Evolutionary conservation across 2,888 invertebrate genomes (phyloP).

Genomic region (Melangyna quadrimaculata): DNA sequence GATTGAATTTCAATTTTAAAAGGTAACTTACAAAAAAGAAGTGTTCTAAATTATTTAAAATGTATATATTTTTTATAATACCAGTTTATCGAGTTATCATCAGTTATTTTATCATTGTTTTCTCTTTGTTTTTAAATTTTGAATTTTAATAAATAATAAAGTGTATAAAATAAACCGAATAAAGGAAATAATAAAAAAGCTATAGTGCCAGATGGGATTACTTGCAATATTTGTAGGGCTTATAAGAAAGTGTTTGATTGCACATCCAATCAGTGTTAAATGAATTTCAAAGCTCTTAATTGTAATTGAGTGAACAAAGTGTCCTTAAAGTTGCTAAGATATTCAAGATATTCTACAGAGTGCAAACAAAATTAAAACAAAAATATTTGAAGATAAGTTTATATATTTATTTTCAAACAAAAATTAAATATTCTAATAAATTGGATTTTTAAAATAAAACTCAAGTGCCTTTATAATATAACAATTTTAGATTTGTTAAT

Average conservation of each 20-base stretch:
- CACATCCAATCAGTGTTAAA: background rate
- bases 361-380: background rate
- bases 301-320: background rate
- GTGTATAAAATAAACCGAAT: background rate
- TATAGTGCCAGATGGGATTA: background rate
- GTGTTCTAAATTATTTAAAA: background rate
- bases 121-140: background rate
- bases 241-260: background rate
- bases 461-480: no score
- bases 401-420: background rate
- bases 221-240: background rate
- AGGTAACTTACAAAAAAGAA: constrained; percentile 4
- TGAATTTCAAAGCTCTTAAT: background rate
- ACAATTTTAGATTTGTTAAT: no score
- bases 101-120: background rate
- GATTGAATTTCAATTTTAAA: constrained; percentile 4
- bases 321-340: background rate
- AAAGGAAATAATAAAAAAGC: background rate
- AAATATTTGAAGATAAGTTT: background rate
- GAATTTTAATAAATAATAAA: background rate
- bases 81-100: constrained; percentile 5
- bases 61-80: background rate
- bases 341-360: background rate
- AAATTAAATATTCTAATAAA: no score
- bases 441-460: no score